Percentiles rank a stretch among this genome's conserved stretches.
Conservation (phyloP, 2,888 invertebrate species). For the Diarsia brunnea region DNA sequence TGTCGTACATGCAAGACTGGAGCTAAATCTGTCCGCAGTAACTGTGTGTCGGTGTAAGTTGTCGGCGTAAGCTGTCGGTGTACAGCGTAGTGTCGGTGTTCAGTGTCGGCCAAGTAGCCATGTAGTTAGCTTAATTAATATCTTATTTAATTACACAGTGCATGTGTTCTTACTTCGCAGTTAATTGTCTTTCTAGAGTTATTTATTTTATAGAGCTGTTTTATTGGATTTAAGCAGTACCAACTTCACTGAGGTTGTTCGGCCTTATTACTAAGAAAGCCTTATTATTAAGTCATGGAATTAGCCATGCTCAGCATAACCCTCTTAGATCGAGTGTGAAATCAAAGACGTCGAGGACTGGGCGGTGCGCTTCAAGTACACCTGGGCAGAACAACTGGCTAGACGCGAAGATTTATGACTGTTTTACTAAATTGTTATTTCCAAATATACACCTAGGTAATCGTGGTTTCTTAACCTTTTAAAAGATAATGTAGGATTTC, state of each 20-base stretch:
- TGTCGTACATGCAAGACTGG: constrained; percentile 37
- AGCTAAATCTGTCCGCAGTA: constrained; percentile 42
- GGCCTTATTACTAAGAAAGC: too few species aligned
- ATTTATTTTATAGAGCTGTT: not conserved
- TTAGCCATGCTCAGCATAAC: too few species aligned
- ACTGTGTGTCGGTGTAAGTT: constrained; percentile 48
- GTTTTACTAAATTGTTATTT: too few species aligned
- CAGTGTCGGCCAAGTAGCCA: constrained; percentile 50
- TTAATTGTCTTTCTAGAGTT: constrained; percentile 1
- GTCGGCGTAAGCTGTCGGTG: constrained; percentile 46
- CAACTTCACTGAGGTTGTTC: not conserved
- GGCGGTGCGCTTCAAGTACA: too few species aligned
- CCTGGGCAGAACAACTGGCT: too few species aligned
- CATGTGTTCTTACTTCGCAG: constrained; percentile 23
- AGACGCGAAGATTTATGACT: too few species aligned
- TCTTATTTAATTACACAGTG: constrained; percentile 38
- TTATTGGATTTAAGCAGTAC: not conserved
- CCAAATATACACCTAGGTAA: not conserved
- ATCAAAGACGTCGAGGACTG: too few species aligned
- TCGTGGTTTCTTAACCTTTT: not conserved
- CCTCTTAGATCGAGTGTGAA: too few species aligned
- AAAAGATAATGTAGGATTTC: not conserved
- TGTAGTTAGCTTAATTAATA: constrained; percentile 55
- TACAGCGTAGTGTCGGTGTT: constrained; percentile 44
- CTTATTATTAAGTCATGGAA: too few species aligned